phyloP scores from a whole-genome alignment of 2,113 vertebrate species.

The Hepsetus odoe region DNA sequence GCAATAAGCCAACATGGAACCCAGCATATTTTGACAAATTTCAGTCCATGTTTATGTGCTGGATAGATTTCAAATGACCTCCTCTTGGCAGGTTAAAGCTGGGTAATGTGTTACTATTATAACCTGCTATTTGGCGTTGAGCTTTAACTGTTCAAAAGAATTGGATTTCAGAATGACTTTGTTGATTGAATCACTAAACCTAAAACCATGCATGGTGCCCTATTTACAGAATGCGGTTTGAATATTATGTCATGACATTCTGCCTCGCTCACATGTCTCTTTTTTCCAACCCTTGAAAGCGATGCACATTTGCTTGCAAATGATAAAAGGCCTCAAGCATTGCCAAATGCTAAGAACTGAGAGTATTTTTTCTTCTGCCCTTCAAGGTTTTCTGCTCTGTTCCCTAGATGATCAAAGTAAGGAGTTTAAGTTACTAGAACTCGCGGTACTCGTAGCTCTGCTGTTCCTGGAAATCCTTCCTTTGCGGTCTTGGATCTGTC shows the following conservation, averaged over 20 bases:
- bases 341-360: neutral
- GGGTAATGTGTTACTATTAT: conserved; percentile 7
- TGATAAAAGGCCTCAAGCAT: neutral
- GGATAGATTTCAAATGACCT: neutral
- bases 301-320: neutral
- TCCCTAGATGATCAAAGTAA: conserved; percentile 1
- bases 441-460: neutral
- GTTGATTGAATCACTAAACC: neutral
- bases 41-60: neutral
- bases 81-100: neutral
- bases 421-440: neutral
- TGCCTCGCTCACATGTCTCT: neutral
- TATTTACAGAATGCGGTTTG: neutral
- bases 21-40: neutral
- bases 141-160: neutral
- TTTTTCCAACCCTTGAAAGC: neutral
- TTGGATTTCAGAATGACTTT: neutral
- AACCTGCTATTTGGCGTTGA: neutral
- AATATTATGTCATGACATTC: neutral
- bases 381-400: neutral
- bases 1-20: too few species aligned
- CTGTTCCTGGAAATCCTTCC: conserved; percentile 53
- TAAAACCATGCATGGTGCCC: neutral
- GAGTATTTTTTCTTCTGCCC: neutral
- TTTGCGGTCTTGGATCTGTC: conserved; percentile 43